Evolutionary conservation across 2,113 vertebrate species (phyloP), one percentile per base, ranked within the genome.

Genomic region (Hylia prasina): DNA sequence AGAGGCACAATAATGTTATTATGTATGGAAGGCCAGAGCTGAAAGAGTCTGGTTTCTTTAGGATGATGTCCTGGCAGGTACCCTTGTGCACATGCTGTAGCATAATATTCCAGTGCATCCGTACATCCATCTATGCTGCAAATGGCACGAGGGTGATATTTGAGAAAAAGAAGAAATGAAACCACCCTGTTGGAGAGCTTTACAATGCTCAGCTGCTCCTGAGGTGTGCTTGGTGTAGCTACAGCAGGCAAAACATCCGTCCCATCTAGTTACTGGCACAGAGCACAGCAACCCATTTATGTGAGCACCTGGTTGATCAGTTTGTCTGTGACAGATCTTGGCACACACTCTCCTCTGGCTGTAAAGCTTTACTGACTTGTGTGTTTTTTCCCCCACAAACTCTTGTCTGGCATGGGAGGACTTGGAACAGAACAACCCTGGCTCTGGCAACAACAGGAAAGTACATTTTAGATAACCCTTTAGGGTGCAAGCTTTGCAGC

Each of bases 221-320:
- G 1, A 85, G 57, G 66, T 77, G n/a, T 21, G 71, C 45, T 86
- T 72, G 31, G 21, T 92, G 68, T 66, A 80, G 51, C 76, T 83
- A 57, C 76, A 83, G 54, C 56, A 93, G 82, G 76, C 76, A 93
- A 90, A 96, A 94, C 35, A 86, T 37, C 47, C 40, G 39, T 90
- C 54, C 51, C 40, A 78, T 66, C 54, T 82, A 81, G 86, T 39
- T 2, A 0, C 2, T 93, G 94, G 89, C 96, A 86, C 16, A 2
- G 37, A 54, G 54, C 68, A 51, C 39, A 87, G 80, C 76, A 86
- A 90, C 47, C 45, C 71, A 4, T 76, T 86, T 88, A 80, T 73
- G 77, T 44, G 80, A 93, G 82, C 95, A 96, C 96, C 91, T 96
- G 94, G 82, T 18, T 89, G 68, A 95, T 95, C 68, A 42, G 79